Evolutionary conservation across 1,140 invertebrate genomes (phyloP).

Genomic region (Drosophila mojavensis): DNA sequence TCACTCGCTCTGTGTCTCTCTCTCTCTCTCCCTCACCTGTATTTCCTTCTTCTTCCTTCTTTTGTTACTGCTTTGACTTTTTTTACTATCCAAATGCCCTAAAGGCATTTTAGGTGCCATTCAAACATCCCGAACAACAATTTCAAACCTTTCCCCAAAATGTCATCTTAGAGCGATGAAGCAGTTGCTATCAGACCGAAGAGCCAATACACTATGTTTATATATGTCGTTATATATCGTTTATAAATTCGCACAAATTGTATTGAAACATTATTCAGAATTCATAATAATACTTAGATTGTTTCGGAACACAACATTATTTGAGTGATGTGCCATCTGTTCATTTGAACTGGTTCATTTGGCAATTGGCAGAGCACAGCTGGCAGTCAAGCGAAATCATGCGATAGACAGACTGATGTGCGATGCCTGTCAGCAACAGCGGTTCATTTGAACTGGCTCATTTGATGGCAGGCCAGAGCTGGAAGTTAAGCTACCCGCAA

Average conservation of each 20-base stretch:
- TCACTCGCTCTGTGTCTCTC: not conserved
- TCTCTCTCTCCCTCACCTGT: conserved; percentile 13
- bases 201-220: too few relatives aligned
- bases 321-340: too few relatives aligned
- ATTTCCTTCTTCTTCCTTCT: not conserved
- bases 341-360: conserved; percentile 5
- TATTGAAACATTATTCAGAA: too few relatives aligned
- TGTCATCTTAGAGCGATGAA: not conserved
- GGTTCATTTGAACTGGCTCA: too few relatives aligned
- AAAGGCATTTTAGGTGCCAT: conserved; percentile 67
- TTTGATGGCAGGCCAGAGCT: too few relatives aligned
- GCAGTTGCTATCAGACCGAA: not conserved
- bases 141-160: conserved; percentile 8
- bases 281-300: too few relatives aligned
- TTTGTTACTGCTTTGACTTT: conserved; percentile 33
- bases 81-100: conserved; percentile 78
- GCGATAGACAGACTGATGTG: too few relatives aligned
- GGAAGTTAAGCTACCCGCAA: too few relatives aligned
- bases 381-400: not conserved
- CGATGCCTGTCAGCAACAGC: too few relatives aligned
- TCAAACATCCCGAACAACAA: conserved; percentile 37
- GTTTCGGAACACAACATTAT: too few relatives aligned
- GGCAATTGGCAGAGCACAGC: conserved; percentile 13
- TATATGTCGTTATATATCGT: too few relatives aligned
- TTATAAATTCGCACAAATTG: too few relatives aligned